Percentiles rank a stretch among this genome's conserved stretches.
Evolutionary conservation across 2,113 vertebrate species (phyloP).

Genomic region (Carassius auratus): DNA sequence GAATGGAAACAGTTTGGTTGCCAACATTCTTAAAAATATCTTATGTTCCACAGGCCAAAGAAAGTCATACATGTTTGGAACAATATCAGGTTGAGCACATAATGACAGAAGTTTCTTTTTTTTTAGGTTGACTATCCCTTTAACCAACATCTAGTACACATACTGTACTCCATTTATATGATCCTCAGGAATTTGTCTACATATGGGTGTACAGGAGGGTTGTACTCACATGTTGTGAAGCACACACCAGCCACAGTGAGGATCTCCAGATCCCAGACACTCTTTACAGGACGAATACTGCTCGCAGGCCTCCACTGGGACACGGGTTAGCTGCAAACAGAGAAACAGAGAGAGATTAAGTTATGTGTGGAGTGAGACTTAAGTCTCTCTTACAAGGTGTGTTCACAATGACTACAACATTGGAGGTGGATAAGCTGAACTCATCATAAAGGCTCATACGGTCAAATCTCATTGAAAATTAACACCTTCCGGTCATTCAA

Average conservation of each 20-base stretch:
- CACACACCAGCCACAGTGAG: slow-evolving; percentile 98
- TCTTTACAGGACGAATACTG: slow-evolving; percentile 89
- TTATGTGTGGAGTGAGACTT: not conserved
- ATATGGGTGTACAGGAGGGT: not conserved
- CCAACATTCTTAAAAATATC: no score
- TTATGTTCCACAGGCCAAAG: no score
- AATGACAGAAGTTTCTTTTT: no score
- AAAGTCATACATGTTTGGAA: no score
- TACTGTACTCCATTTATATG: not conserved
- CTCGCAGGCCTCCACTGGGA: slow-evolving; percentile 93
- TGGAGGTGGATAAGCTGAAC: not conserved
- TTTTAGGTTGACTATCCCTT: not conserved
- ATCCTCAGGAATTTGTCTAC: not conserved
- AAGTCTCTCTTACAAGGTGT: not conserved
- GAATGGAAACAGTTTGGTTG: no score
- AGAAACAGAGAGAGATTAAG: not conserved
- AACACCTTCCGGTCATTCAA: not conserved
- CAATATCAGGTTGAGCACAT: no score
- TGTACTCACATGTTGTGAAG: slow-evolving; percentile 93
- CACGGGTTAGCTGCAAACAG: slow-evolving; percentile 84
- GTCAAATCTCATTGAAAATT: not conserved
- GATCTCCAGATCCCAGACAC: slow-evolving; percentile 93
- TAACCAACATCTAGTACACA: not conserved
- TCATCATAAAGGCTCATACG: not conserved
- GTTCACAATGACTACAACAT: not conserved